Conservation (phyloP, 1,140 invertebrate genomes). For the Dinoponera quadriceps region DNA sequence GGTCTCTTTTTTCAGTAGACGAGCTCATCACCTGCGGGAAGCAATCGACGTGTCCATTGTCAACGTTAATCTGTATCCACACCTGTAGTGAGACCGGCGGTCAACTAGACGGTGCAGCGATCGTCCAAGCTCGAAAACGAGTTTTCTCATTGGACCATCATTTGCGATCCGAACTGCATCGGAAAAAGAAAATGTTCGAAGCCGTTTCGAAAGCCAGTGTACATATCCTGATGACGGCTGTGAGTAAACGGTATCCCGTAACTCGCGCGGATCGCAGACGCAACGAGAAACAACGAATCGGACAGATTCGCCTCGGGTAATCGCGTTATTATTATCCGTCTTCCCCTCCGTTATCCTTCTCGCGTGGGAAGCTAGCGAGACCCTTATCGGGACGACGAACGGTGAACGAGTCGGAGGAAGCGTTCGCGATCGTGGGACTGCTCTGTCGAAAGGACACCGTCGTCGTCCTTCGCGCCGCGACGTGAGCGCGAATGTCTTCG, state of each 20-base stretch:
- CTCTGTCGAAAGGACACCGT: slow-evolving; percentile 31
- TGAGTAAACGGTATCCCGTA: too few species aligned
- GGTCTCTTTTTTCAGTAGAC: slow-evolving; percentile 60
- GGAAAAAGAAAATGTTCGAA: too few species aligned
- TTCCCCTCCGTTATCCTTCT: background rate
- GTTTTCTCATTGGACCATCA: too few species aligned
- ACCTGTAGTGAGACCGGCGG: slow-evolving; percentile 42
- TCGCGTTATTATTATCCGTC: background rate
- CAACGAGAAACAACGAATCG: too few species aligned
- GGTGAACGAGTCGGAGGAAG: slow-evolving; percentile 3
- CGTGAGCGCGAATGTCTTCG: slow-evolving; percentile 42
- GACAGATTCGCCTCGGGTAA: too few species aligned
- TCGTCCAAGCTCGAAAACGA: background rate
- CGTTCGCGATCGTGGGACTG: slow-evolving; percentile 50
- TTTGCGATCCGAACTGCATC: too few species aligned
- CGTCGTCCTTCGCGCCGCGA: slow-evolving; percentile 34
- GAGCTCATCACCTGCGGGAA: slow-evolving; percentile 60
- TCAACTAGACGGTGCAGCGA: background rate
- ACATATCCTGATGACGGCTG: too few species aligned
- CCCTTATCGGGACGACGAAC: background rate
- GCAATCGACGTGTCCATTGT: slow-evolving; percentile 58
- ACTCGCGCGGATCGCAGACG: too few species aligned
- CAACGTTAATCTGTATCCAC: slow-evolving; percentile 61
- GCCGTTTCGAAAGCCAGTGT: too few species aligned
- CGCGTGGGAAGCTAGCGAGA: background rate